Conservation (phyloP, 2,113 vertebrate species). For the Phaethornis superciliosus region DNA sequence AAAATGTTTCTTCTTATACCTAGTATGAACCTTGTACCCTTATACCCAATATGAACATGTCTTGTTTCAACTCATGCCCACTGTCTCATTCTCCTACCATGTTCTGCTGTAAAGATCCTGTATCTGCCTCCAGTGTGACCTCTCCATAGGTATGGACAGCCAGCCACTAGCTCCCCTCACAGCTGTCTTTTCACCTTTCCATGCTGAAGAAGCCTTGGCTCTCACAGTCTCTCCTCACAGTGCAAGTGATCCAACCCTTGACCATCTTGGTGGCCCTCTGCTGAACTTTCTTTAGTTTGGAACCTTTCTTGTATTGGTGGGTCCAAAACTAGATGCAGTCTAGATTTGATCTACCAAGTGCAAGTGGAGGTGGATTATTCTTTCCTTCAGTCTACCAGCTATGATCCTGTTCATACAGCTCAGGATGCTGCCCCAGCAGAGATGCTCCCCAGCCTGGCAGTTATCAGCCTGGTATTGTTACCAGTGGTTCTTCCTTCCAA, state of each 20-base stretch:
- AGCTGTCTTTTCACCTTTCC: not conserved
- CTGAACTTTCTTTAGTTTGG: not conserved
- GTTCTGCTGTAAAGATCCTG: not conserved
- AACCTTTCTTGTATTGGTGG: not conserved
- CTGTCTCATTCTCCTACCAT: not conserved
- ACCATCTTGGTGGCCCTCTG: not conserved
- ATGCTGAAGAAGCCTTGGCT: not conserved
- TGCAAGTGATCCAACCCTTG: not conserved
- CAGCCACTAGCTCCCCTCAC: not conserved
- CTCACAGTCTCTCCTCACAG: not conserved
- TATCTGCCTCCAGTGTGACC: not conserved
- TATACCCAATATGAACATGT: not conserved
- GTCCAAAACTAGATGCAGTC: not conserved
- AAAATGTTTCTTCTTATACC: not conserved
- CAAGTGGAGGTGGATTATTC: not conserved
- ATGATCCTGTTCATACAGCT: not conserved
- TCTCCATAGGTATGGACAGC: accelerated
- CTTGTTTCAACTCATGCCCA: not conserved
- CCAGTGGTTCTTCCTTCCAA: not conserved
- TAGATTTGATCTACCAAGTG: not conserved
- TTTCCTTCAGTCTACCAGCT: not conserved
- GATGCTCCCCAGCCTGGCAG: not conserved
- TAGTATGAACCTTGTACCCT: not conserved
- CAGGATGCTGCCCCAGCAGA: not conserved
- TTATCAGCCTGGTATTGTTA: not conserved